A percentile compares a stretch with the other conserved stretches of the same genome.
Conservation (phyloP, 2,888 invertebrate genomes). For the Xylocampa areola region DNA sequence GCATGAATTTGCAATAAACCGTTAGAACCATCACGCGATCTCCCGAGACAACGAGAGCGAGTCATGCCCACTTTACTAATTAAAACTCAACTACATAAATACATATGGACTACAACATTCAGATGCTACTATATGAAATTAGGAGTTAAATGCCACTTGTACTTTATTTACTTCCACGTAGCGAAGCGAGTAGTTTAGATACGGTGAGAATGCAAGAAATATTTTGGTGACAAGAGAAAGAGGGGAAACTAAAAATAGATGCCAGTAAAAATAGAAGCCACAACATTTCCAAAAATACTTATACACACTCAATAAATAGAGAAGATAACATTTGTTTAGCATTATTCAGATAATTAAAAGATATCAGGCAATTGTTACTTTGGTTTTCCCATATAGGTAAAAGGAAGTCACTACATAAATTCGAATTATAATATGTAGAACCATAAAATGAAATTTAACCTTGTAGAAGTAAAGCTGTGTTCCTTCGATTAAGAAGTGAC, state of each 20-base stretch:
- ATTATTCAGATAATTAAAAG: no score
- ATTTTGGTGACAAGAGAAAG: slow-evolving; percentile 46
- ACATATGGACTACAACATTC: slow-evolving; percentile 20
- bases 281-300: slow-evolving; percentile 1
- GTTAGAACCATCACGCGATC: slow-evolving; percentile 74
- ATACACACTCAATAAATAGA: slow-evolving; percentile 3
- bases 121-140: slow-evolving; percentile 39
- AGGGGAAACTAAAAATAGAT: slow-evolving; percentile 46
- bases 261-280: slow-evolving; percentile 23
- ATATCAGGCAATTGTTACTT: no score
- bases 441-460: slow-evolving; percentile 14
- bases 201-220: slow-evolving; percentile 35
- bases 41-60: slow-evolving; percentile 68
- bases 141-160: slow-evolving; percentile 30
- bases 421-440: neutral
- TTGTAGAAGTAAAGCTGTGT: slow-evolving; percentile 33
- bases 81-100: slow-evolving; percentile 65
- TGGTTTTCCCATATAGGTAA: no score
- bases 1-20: slow-evolving; percentile 69
- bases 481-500: slow-evolving; percentile 33
- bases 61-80: slow-evolving; percentile 80
- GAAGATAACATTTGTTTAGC: no score
- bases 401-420: neutral
- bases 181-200: slow-evolving; percentile 27
- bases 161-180: slow-evolving; percentile 28